phyloP scores from a whole-genome alignment of 2,888 invertebrate genomes.

The Heteromyza rotundicornis region DNA sequence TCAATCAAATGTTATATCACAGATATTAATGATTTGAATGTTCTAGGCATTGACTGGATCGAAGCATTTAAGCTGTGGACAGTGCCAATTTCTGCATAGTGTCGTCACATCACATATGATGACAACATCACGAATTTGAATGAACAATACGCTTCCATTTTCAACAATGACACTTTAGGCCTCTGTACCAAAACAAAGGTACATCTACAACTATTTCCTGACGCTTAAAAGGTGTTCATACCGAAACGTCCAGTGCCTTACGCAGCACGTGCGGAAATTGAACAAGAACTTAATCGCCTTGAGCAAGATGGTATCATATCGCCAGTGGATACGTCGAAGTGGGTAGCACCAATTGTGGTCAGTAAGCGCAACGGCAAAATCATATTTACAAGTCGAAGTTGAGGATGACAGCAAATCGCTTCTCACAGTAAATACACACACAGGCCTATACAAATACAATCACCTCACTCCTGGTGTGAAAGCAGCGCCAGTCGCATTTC shows the following conservation, averaged over 20 bases:
- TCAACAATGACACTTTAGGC: conserved; percentile 19
- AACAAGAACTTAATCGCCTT: conserved; percentile 26
- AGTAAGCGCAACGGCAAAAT: conserved; percentile 28
- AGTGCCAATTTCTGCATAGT: conserved; percentile 23
- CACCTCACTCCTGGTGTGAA: conserved; percentile 32
- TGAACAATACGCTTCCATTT: conserved; percentile 19
- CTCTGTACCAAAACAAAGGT: conserved; percentile 32
- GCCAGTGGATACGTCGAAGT: conserved; percentile 31
- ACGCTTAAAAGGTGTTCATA: conserved; percentile 16
- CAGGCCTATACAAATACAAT: conserved; percentile 27
- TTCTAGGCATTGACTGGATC: conserved; percentile 12
- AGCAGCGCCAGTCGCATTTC: conserved; percentile 31
- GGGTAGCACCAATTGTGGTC: conserved; percentile 36
- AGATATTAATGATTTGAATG: conserved; percentile 26
- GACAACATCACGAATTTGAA: conserved; percentile 3
- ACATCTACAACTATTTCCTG: conserved; percentile 15
- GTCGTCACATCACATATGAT: conserved; percentile 6
- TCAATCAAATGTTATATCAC: conserved; percentile 17
- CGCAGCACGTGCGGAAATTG: conserved; percentile 10
- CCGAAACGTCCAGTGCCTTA: conserved; percentile 31
- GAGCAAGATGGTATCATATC: conserved; percentile 30
- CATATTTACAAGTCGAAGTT: conserved; percentile 32
- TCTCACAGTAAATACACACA: conserved; percentile 29
- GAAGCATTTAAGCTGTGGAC: conserved; percentile 27
- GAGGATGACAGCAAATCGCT: conserved; percentile 29